Base-by-base conservation (phyloP, 2,888 invertebrate genomes). In the Chymomyza procnemis region DNA sequence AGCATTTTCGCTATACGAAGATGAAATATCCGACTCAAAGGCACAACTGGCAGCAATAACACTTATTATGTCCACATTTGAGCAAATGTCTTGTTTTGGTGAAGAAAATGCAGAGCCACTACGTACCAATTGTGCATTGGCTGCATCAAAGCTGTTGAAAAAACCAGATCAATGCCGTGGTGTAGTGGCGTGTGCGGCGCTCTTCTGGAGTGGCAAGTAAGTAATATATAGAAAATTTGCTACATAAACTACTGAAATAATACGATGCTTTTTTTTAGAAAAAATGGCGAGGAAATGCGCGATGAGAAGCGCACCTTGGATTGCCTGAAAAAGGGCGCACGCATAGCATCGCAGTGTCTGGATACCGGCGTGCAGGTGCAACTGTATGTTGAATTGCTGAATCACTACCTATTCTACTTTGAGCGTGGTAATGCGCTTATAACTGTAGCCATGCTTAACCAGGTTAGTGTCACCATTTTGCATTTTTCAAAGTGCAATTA, bases 151-250 rank as follows among this genome's bases (percentile, higher is more conserved):
- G 89, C 92, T 99, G 79, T 92, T 99, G 30, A 98, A 99, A 92
- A 99, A 99, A 87, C 98, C 99, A 0, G 99, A 99, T 92, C 99
- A 99, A 90, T 98, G 98, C 85, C 93, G 99, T 48, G 99, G 97
- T 0, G 97, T 99, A 0, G 96, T 97, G 0, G 94, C 96, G 0
- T 98, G 98, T 89, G 96, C 99, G 0, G 97, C 99, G 90, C 93
- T 99, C 69, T 99, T 99, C 92, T 99, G 99, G 99, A 97, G 97
- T 74, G 97, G 96, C 16, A 94, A 95, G 75, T 92, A 79, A 82
- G 89, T 82, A 0, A 0, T 9, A 18, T 8, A 0, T 12, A n/a
- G 6, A n/a, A 6, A 1, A n/a, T n/a, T n/a, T n/a, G n/a, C n/a
- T n/a, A n/a, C n/a, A n/a, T n/a, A n/a, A n/a, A 26, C 4, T 50